Percentiles rank a stretch among this genome's conserved stretches.
Evolutionary conservation across 2,797 vertebrate genomes (phyloP).

Genomic region (Aplochiton taeniatus): DNA sequence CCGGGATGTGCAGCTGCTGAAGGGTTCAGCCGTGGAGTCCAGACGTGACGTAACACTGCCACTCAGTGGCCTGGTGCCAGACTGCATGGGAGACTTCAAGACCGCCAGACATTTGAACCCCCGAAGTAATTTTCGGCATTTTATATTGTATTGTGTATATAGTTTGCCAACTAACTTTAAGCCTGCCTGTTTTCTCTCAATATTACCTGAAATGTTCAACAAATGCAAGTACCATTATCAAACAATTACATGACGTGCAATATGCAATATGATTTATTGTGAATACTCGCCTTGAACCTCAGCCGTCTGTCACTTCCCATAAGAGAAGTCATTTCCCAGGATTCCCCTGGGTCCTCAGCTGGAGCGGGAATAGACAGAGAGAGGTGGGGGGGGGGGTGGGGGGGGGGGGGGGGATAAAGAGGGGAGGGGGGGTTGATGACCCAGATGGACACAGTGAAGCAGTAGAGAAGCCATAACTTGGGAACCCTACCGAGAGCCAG

Average conservation of each 20-base stretch:
- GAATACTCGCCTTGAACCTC: too few relatives aligned
- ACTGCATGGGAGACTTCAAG: slow-evolving; percentile 36
- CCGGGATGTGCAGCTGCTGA: neutral
- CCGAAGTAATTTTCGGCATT: too few relatives aligned
- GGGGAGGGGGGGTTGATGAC: slow-evolving; percentile 56
- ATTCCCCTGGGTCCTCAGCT: slow-evolving; percentile 32
- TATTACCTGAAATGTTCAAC: too few relatives aligned
- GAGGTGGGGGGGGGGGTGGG: slow-evolving; percentile 46
- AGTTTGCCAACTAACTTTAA: too few relatives aligned
- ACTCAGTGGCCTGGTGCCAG: slow-evolving; percentile 64
- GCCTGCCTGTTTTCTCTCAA: too few relatives aligned
- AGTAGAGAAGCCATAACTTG: neutral
- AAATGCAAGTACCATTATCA: too few relatives aligned
- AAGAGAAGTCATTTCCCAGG: slow-evolving; percentile 45
- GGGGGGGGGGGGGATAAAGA: too few relatives aligned
- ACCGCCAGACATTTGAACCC: neutral
- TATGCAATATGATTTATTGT: too few relatives aligned
- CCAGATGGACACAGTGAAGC: slow-evolving; percentile 25
- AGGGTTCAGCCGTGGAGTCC: slow-evolving; percentile 6
- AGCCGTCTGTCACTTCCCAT: slow-evolving; percentile 44
- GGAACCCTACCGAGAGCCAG: slow-evolving; percentile 56
- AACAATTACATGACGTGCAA: too few relatives aligned
- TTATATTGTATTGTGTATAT: too few relatives aligned
- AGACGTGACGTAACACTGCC: slow-evolving; percentile 66
- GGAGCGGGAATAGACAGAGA: slow-evolving; percentile 33